These are phyloP conservation scores for Agonopterix arenella DNA, from an alignment of 2,888 invertebrate genomes.

Conservation along the genomic window DNA sequence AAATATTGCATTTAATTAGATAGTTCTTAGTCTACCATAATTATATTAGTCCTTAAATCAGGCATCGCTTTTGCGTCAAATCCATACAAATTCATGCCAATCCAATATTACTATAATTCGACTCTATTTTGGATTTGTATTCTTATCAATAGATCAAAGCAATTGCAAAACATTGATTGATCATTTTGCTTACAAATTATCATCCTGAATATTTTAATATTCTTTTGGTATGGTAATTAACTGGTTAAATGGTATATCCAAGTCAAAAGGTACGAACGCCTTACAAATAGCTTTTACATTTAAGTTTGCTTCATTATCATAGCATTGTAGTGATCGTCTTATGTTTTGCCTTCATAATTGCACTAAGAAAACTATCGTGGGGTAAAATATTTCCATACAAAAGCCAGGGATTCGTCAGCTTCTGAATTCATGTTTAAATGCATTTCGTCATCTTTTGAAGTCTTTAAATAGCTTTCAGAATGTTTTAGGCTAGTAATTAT, in stretches of 20 bases:
- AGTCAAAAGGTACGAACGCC: too few species aligned
- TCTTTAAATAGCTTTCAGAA: too few species aligned
- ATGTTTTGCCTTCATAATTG: conserved; percentile 51
- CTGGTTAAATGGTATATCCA: too few species aligned
- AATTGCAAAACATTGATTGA: too few species aligned
- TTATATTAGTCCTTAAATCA: not conserved
- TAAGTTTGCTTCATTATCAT: conserved; percentile 14
- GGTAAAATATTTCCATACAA: conserved; percentile 22
- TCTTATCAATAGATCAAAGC: too few species aligned
- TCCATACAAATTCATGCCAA: not conserved
- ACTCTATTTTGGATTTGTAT: not conserved
- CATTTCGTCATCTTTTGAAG: conserved; percentile 7
- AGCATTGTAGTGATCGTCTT: conserved; percentile 20
- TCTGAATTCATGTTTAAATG: conserved; percentile 24
- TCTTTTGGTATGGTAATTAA: too few species aligned
- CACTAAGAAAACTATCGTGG: conserved; percentile 35
- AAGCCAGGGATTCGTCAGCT: conserved; percentile 42
- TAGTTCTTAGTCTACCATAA: too few species aligned
- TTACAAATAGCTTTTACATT: conserved; percentile 1
- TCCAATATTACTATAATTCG: not conserved
- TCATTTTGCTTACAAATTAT: too few species aligned
- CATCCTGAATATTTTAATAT: too few species aligned
- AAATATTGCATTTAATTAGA: too few species aligned
- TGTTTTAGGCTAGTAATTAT: too few species aligned
- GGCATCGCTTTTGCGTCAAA: too few species aligned